Evolutionary conservation across 2,113 vertebrate genomes (phyloP), one percentile per base, ranked within the genome.

Genomic region (Ptilonorhynchus violaceus): DNA sequence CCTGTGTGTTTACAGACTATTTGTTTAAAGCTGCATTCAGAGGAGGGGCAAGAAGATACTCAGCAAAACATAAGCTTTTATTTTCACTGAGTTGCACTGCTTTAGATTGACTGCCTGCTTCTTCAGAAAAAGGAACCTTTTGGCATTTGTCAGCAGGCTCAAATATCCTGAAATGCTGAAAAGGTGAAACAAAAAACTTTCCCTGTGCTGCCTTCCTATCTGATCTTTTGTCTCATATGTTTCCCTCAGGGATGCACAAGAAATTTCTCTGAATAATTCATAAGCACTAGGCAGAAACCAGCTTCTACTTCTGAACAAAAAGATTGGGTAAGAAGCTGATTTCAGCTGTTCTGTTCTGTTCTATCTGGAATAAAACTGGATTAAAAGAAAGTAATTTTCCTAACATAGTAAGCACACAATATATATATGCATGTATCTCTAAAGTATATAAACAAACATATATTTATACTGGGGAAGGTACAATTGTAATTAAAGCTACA

Each of bases 231-330:
- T 98, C 96, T 98, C 91, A 41, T 83, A 74, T 97, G 89, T 94
- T 97, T 77, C 88, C 96, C 86, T 96, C 81, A 93, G 96, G 96
- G 96, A 97, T 73, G 88, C 75, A 96, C 10, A 20, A 93, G 97
- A 97, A 96, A 95, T 78, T 77, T 92, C 52, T 88, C 91, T 98
- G 96, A 98, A 98, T 98, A 97, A 98, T 98, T 97, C 80, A 98
- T 87, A 55, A 86, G 62, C 55, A 89, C 67, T 9, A 84, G 93
- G 60, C 70, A 83, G 96, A 96, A 94, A 94, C 37, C 64, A 9
- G 16, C 85, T 92, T 93, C 84, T 80, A 78, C 78, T 96, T 95
- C 88, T 84, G 68, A 96, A 97, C 66, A 96, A 89, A 97, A 95
- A 92, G 33, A 30, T 6, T 59, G 74, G 64, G 37, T 41, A 89